phyloP scores from a whole-genome alignment of 2,113 vertebrate species.

The Corythaixoides concolor region DNA sequence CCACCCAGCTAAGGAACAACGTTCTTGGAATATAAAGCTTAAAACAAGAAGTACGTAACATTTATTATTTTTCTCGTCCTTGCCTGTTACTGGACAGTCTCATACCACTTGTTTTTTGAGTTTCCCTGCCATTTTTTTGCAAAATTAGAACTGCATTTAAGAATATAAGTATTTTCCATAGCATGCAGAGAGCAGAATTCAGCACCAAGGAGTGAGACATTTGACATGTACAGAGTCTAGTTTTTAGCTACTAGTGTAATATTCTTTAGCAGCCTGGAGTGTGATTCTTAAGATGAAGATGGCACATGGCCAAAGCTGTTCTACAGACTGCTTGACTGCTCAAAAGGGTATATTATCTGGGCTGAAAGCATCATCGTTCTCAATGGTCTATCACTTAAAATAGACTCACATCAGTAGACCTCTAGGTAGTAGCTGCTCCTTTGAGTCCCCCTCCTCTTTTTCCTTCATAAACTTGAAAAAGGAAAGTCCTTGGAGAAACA shows the following conservation, averaged over 20 bases:
- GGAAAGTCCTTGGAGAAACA: background rate
- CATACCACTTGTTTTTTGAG: accelerated
- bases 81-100: background rate
- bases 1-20: background rate
- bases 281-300: background rate
- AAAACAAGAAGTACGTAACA: background rate
- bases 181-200: background rate
- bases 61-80: background rate
- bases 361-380: background rate
- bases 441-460: background rate
- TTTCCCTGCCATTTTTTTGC: background rate
- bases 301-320: background rate
- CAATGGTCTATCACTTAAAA: background rate
- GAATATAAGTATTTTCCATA: background rate
- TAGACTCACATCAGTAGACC: background rate
- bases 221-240: background rate
- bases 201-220: background rate
- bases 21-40: background rate
- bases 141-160: background rate
- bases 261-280: background rate
- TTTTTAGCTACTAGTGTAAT: background rate
- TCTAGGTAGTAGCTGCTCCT: background rate
- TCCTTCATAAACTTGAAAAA: background rate
- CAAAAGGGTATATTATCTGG: background rate
- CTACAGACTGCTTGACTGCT: background rate